Conservation (phyloP, 2,797 vertebrate species). For the Centroberyx gerrardi region DNA sequence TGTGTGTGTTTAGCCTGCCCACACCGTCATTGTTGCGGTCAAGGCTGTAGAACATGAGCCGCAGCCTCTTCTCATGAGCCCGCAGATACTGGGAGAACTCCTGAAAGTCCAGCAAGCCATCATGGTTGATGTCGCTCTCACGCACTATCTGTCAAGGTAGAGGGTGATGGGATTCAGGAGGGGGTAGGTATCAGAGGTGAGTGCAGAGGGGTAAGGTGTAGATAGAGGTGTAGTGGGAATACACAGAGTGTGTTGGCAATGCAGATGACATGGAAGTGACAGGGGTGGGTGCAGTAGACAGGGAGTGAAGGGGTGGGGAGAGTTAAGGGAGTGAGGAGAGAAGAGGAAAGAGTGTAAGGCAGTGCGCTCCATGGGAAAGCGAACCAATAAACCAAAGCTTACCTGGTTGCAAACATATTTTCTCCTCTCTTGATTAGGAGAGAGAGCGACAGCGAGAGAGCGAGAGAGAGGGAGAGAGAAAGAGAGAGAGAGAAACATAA, state of each 20-base stretch:
- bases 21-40: constrained; percentile 91
- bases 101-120: constrained; percentile 88
- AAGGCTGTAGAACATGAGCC: constrained; percentile 88
- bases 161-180: constrained; percentile 7
- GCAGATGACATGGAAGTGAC: no score
- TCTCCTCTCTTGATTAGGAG: constrained; percentile 40
- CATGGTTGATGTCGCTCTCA: constrained; percentile 82
- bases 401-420: constrained; percentile 35
- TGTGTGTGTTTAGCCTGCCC: constrained; percentile 6
- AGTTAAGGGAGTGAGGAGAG: constrained; percentile 10
- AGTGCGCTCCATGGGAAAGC: constrained; percentile 36
- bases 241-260: not conserved
- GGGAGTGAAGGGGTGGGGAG: no score
- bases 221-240: not conserved
- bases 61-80: constrained; percentile 87
- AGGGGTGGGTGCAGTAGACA: no score
- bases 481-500: no score
- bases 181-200: not conserved
- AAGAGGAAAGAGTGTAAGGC: not conserved
- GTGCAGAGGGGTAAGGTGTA: not conserved
- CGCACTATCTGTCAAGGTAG: constrained; percentile 81
- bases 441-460: constrained; percentile 46
- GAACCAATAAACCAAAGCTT: constrained; percentile 38
- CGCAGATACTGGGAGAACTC: constrained; percentile 89
- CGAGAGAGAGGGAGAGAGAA: not conserved